Base-by-base conservation (phyloP, 2,797 vertebrate genomes). In the Chelon labrosus region DNA sequence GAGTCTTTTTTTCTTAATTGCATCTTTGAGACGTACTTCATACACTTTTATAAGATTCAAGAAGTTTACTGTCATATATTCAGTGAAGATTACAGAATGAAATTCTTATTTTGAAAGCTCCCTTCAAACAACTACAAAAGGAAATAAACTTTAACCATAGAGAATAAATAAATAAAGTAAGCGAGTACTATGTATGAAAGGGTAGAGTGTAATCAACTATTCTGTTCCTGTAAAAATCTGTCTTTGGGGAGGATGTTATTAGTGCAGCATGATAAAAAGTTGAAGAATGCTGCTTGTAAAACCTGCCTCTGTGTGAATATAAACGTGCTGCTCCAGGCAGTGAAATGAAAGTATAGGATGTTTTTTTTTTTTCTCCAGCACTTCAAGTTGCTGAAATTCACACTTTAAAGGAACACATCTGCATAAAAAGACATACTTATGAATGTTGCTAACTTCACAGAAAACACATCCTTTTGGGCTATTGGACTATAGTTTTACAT, bases 291-390 rank as follows among this genome's bases (percentile, higher is more conserved):
- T 14, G 44, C 59, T 60, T 49, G 66, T 50, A 67, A 82, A 79
- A 75, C 38, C 35, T 54, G 60, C 50, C 70, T 73, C 39, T 71
- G 44, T 42, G 70, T 60, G 68, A 71, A 64, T 65, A 47, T 22
- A 59, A 60, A 80, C 47, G 31, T 65, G 64, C 39, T 63, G 58
- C 66, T 79, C 51, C 0, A 20, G 65, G 70, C 55, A 20, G 70
- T 79, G 79, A 64, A 81, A 79, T 73, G 84, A 72, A 56, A 78
- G 61, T 42, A 35, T 1, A 58, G 46, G 44, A 61, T 74, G 75
- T 39, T 47, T 20, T 73, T 82, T 75, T 39, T 47, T 20, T 73
- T 80, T 84, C 72, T 47, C 75, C 68, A 86, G 37, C 42, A 69
- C 37, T 65, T 74, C 38, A 55, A 65, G 73, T 39, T 41, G 52